These are phyloP conservation scores for Alethe castanea DNA, from an alignment of 2,113 vertebrate species.

Conservation along the genomic window DNA sequence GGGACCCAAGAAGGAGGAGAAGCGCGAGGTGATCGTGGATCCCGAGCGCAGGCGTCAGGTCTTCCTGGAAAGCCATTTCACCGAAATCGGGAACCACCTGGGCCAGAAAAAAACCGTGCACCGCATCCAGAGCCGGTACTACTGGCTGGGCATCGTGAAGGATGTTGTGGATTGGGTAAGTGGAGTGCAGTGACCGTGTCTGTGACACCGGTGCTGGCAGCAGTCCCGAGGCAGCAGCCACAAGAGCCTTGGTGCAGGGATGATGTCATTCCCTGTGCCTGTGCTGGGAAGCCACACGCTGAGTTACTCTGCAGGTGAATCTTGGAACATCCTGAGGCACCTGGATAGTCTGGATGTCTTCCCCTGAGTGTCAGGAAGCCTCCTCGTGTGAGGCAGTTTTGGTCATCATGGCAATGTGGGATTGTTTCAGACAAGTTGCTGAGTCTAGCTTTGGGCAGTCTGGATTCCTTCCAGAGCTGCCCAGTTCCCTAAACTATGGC, in stretches of 20 bases:
- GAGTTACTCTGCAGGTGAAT: neutral
- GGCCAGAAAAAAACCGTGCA: constrained; percentile 92
- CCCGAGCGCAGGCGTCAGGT: constrained; percentile 81
- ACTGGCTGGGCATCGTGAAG: constrained; percentile 92
- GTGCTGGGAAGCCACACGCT: neutral
- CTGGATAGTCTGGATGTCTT: neutral
- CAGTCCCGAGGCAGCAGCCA: neutral
- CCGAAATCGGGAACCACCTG: constrained; percentile 84
- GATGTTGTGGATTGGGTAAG: constrained; percentile 92
- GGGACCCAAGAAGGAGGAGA: constrained; percentile 87
- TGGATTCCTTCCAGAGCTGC: neutral
- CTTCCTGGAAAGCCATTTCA: constrained; percentile 88
- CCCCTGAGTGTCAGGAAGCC: neutral
- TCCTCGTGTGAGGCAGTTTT: neutral
- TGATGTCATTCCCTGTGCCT: neutral
- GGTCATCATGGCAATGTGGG: neutral
- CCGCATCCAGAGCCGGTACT: constrained; percentile 88
- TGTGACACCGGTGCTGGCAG: neutral
- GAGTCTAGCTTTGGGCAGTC: neutral
- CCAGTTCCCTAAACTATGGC: neutral
- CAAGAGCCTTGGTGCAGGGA: neutral
- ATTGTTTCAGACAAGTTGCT: neutral
- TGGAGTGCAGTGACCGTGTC: neutral
- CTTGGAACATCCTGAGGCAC: neutral
- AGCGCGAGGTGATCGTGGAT: constrained; percentile 88